Conservation (phyloP, 1,140 invertebrate genomes). For the Magallana gigas region DNA sequence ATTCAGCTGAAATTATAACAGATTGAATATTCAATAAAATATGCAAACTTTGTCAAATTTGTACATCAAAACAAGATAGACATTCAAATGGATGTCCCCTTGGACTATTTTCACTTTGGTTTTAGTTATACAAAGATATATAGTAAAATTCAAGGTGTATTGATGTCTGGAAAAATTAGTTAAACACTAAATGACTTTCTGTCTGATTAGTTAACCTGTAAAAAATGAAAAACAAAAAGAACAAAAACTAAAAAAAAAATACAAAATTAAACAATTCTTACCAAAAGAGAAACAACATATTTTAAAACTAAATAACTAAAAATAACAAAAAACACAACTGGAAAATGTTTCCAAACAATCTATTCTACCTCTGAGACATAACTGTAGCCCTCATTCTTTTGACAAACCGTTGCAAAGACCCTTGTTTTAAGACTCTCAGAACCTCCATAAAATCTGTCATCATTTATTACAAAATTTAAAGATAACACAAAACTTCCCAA, state of each 20-base stretch:
- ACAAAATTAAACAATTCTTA: not conserved
- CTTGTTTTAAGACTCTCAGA: constrained; percentile 44
- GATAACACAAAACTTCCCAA: too few species aligned
- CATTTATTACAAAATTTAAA: not conserved
- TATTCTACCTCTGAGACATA: constrained; percentile 40
- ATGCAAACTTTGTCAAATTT: too few species aligned
- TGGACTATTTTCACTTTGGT: too few species aligned
- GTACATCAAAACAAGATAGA: not conserved
- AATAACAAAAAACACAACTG: not conserved
- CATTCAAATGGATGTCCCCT: not conserved
- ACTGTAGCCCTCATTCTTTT: constrained; percentile 46
- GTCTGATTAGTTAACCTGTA: too few species aligned
- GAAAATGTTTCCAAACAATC: not conserved
- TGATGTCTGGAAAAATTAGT: not conserved
- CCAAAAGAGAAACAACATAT: too few species aligned
- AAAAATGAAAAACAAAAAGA: not conserved
- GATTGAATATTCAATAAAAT: not conserved
- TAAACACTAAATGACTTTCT: too few species aligned
- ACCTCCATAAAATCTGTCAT: constrained; percentile 37
- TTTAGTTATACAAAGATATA: not conserved
- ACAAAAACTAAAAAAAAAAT: not conserved
- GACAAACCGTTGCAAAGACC: constrained; percentile 41
- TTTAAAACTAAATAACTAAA: not conserved
- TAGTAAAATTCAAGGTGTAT: not conserved
- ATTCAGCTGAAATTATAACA: constrained; percentile 23